phyloP scores from a whole-genome alignment of 2,113 vertebrate species.

The Phrynosoma platyrhinos region DNA sequence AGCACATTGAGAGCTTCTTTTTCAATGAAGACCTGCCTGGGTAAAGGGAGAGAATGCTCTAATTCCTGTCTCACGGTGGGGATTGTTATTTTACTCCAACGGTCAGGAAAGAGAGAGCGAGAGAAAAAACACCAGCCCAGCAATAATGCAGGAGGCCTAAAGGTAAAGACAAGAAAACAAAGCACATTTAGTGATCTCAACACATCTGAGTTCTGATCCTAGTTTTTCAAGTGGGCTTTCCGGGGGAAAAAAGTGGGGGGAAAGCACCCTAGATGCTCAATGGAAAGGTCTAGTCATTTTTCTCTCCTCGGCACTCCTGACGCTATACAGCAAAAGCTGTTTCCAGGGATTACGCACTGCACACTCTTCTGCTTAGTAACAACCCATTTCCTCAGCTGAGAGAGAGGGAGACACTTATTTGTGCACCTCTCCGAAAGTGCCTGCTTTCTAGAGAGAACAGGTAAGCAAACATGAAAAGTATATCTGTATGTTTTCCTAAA shows the following conservation, averaged over 20 bases:
- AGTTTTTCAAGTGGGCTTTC: constrained; percentile 26
- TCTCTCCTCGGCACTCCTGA: constrained; percentile 36
- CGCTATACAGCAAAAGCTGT: constrained; percentile 19
- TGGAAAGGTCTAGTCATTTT: not conserved
- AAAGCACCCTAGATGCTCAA: not conserved
- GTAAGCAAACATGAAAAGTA: constrained; percentile 59
- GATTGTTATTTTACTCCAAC: constrained; percentile 64
- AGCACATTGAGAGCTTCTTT: constrained; percentile 60
- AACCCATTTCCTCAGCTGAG: constrained; percentile 2
- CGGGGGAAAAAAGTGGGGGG: not conserved
- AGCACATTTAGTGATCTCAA: not conserved
- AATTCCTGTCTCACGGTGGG: constrained; percentile 58
- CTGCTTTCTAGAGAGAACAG: constrained; percentile 63
- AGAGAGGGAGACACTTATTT: not conserved
- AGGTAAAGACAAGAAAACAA: constrained; percentile 33
- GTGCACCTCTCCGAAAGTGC: constrained; percentile 35
- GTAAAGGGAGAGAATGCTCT: constrained; percentile 62
- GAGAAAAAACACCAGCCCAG: constrained; percentile 42
- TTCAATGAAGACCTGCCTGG: constrained; percentile 58
- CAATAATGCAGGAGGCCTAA: constrained; percentile 59
- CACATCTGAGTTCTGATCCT: constrained; percentile 38
- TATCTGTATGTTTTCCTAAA: constrained; percentile 8
- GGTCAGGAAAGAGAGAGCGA: constrained; percentile 26
- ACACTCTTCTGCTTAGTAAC: constrained; percentile 45
- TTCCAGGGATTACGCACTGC: constrained; percentile 30